Evolutionary conservation across 2,797 vertebrate species (phyloP).

Genomic region (Sebastiscus albofasciatus): DNA sequence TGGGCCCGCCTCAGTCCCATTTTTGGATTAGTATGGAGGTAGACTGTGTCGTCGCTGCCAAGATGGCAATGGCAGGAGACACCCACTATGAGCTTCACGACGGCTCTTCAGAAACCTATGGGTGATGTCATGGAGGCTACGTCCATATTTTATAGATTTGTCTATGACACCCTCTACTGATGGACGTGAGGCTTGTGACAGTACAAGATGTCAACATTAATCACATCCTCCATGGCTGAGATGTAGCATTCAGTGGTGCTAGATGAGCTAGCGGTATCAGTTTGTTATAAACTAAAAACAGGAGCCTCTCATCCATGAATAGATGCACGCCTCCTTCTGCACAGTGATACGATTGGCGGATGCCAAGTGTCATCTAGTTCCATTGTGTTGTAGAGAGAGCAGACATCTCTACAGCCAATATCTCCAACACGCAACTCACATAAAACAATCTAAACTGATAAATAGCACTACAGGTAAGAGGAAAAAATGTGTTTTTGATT

Average conservation of each 20-base stretch:
- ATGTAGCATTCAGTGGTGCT: background rate
- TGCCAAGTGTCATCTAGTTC: background rate
- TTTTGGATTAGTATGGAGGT: too few relatives aligned
- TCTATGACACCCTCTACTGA: background rate
- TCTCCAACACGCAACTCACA: background rate
- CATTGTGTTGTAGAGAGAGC: background rate
- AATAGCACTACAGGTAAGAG: too few relatives aligned
- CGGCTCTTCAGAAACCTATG: too few relatives aligned
- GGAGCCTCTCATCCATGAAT: background rate
- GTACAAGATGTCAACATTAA: background rate
- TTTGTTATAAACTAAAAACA: background rate
- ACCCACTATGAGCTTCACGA: too few relatives aligned
- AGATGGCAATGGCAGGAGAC: too few relatives aligned
- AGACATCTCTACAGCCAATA: background rate
- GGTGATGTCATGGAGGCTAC: too few relatives aligned
- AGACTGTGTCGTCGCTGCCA: too few relatives aligned
- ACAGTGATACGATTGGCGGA: background rate
- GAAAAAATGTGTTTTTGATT: background rate
- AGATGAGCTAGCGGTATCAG: background rate
- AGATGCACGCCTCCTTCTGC: background rate
- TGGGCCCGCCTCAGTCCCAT: too few relatives aligned
- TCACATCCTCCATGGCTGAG: background rate
- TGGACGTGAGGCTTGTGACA: background rate
- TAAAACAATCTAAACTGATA: too few relatives aligned
- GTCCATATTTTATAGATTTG: too few relatives aligned